Conservation (phyloP, 1,140 invertebrate genomes). For the Marisa cornuarietis region DNA sequence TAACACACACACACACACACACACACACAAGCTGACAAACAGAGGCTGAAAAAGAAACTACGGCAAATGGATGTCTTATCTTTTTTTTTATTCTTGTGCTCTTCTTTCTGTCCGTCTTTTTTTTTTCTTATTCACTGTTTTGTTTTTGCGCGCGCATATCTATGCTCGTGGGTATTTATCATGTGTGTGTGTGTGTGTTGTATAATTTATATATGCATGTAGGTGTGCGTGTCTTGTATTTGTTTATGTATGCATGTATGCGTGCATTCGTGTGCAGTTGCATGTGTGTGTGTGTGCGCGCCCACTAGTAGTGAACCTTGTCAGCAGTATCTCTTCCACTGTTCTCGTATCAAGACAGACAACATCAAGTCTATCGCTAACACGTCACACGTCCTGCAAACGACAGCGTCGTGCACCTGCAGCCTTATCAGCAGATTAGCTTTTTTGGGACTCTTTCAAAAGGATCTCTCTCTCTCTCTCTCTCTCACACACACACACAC, state of each 20-base stretch:
- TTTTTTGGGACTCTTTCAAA: too few relatives aligned
- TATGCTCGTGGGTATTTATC: not conserved
- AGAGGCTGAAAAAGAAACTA: not conserved
- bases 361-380: too few relatives aligned
- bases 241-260: not conserved
- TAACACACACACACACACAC: not conserved
- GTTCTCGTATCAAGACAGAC: too few relatives aligned
- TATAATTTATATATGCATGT: not conserved
- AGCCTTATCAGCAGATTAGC: too few relatives aligned
- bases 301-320: not conserved
- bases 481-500: too few relatives aligned
- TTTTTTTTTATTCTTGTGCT: not conserved
- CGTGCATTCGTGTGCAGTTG: not conserved
- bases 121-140: not conserved
- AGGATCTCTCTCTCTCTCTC: too few relatives aligned
- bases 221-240: too few relatives aligned
- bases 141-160: not conserved
- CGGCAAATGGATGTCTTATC: not conserved
- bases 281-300: not conserved
- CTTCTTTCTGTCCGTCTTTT: not conserved
- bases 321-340: too few relatives aligned
- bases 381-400: too few relatives aligned
- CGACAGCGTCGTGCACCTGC: too few relatives aligned
- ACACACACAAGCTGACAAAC: not conserved
- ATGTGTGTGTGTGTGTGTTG: not conserved